phyloP scores from a whole-genome alignment of 1,140 invertebrate species.

The Paraescarpia echinospica region DNA sequence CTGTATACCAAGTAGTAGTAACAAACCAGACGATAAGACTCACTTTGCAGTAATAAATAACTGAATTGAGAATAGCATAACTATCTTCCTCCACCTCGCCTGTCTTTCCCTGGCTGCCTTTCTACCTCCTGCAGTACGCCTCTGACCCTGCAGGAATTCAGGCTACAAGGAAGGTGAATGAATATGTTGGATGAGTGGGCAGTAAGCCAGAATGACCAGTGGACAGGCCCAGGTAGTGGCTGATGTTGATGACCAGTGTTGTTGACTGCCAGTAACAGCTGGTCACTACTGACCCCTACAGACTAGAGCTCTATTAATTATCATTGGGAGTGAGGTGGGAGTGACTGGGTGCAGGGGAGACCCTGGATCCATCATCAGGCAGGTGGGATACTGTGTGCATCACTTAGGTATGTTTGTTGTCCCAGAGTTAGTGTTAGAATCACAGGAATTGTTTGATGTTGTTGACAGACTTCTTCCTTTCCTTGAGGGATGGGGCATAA shows the following conservation, averaged over 20 bases:
- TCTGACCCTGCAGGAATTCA: background rate
- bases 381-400: background rate
- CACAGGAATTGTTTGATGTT: background rate
- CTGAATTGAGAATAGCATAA: no score
- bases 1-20: no score
- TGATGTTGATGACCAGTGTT: background rate
- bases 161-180: background rate
- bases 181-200: background rate
- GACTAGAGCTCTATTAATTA: background rate
- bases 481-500: no score
- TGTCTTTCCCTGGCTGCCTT: no score
- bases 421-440: background rate
- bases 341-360: background rate
- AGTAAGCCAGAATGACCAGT: background rate
- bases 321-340: background rate
- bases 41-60: no score
- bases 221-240: background rate
- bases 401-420: background rate
- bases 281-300: background rate
- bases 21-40: no score
- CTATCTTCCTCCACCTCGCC: no score
- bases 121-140: background rate
- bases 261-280: background rate
- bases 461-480: no score
- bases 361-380: background rate